These are phyloP conservation scores for Cydia fagiglandana DNA, from an alignment of 1,140 invertebrate genomes.

Conservation along the genomic window DNA sequence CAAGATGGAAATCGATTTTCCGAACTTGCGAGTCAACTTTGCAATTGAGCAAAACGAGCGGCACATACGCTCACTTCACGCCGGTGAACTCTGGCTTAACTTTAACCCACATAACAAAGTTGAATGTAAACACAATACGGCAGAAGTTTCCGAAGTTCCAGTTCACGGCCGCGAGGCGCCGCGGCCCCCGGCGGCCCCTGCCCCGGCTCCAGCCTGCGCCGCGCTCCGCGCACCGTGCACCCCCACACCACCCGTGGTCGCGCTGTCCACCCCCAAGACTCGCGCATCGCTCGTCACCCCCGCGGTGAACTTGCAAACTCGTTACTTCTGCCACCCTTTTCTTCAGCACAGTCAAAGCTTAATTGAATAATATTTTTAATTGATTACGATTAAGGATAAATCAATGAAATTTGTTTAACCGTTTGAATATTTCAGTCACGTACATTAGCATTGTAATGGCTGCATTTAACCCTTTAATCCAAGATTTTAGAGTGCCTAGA, in stretches of 20 bases:
- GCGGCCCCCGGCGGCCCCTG: constrained; percentile 43
- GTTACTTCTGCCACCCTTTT: constrained; percentile 16
- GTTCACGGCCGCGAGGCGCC: constrained; percentile 71
- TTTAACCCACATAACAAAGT: constrained; percentile 80
- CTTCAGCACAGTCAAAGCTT: constrained; percentile 10
- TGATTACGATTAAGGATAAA: not conserved
- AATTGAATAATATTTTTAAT: constrained; percentile 4
- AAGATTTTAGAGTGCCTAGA: too few relatives aligned
- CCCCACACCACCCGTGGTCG: constrained; percentile 25
- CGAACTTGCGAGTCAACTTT: constrained; percentile 73
- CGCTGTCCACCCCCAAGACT: constrained; percentile 31
- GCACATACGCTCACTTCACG: constrained; percentile 59
- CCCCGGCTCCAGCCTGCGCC: constrained; percentile 44
- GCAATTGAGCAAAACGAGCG: constrained; percentile 69
- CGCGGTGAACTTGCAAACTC: constrained; percentile 27
- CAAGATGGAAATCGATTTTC: constrained; percentile 76
- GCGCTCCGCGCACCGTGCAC: constrained; percentile 35
- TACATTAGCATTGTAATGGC: not conserved
- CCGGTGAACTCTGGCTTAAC: constrained; percentile 75
- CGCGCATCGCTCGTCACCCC: constrained; percentile 36
- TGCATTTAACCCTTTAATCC: too few relatives aligned
- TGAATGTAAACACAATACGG: constrained; percentile 79
- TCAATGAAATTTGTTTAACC: not conserved
- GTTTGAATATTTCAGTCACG: not conserved
- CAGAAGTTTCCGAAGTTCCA: constrained; percentile 74